phyloP scores from a whole-genome alignment of 1,140 invertebrate genomes.

The Chrysopa pallens region DNA sequence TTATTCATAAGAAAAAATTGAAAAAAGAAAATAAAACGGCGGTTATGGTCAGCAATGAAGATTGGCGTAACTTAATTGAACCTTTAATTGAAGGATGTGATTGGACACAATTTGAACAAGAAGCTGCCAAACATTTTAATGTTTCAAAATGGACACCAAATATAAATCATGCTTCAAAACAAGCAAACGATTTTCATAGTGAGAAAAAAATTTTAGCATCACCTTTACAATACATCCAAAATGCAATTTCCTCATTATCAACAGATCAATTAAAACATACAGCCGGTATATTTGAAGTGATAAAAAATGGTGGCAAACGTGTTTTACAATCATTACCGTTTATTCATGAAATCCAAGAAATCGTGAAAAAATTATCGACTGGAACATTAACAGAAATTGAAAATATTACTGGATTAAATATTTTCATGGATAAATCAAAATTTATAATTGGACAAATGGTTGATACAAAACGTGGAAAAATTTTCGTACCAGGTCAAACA shows the following conservation, averaged over 20 bases:
- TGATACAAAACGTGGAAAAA: constrained; percentile 41
- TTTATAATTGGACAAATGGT: constrained; percentile 50
- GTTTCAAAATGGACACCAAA: constrained; percentile 13
- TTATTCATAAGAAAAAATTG: constrained; percentile 18
- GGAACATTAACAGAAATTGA: neutral
- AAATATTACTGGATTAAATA: neutral
- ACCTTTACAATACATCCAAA: constrained; percentile 7
- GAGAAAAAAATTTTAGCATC: neutral
- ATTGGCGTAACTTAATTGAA: constrained; percentile 37
- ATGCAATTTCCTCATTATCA: constrained; percentile 23
- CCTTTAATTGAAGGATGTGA: constrained; percentile 37
- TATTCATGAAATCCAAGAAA: constrained; percentile 38
- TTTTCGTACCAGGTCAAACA: constrained; percentile 56
- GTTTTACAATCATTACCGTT: constrained; percentile 33
- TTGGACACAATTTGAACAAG: constrained; percentile 39
- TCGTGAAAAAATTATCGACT: constrained; percentile 35
- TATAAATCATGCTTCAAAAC: neutral
- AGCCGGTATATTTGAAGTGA: constrained; percentile 32
- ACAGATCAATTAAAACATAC: constrained; percentile 32
- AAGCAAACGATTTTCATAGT: neutral
- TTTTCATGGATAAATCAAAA: constrained; percentile 20
- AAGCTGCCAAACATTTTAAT: constrained; percentile 20
- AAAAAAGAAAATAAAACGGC: constrained; percentile 12
- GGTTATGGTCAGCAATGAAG: constrained; percentile 14
- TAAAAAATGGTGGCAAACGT: constrained; percentile 25